Conservation (phyloP, 2,888 invertebrate species). For the Elgonia sp. region DNA sequence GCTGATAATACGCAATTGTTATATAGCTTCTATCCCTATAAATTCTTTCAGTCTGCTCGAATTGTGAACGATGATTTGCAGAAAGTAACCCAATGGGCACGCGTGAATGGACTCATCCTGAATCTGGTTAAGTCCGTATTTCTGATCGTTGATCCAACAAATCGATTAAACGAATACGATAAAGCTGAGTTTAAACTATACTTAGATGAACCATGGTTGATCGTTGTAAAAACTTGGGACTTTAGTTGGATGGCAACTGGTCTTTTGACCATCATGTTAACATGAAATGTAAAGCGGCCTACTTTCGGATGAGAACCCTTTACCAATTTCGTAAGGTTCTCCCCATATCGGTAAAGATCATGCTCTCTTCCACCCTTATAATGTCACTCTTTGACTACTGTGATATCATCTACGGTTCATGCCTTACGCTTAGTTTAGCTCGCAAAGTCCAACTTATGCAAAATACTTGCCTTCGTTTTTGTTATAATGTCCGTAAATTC, state of each 20-base stretch:
- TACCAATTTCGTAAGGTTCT: background rate
- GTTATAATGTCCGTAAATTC: background rate
- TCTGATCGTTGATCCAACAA: background rate
- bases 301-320: background rate
- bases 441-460: background rate
- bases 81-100: background rate
- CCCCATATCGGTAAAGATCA: background rate
- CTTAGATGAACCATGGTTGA: background rate
- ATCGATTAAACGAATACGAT: no score
- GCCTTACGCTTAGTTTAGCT: background rate
- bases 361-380: background rate
- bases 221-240: background rate
- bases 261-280: background rate
- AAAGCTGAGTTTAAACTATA: background rate
- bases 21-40: background rate
- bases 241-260: background rate
- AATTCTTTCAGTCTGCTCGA: background rate
- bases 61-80: background rate
- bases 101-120: background rate
- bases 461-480: constrained; percentile 15
- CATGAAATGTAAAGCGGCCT: background rate
- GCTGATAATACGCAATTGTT: constrained; percentile 18
- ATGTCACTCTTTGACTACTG: background rate
- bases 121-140: background rate
- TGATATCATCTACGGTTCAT: background rate